Evolutionary conservation across 2,888 invertebrate genomes (phyloP), one percentile per base, ranked within the genome.

Genomic region (Polietes domitor): DNA sequence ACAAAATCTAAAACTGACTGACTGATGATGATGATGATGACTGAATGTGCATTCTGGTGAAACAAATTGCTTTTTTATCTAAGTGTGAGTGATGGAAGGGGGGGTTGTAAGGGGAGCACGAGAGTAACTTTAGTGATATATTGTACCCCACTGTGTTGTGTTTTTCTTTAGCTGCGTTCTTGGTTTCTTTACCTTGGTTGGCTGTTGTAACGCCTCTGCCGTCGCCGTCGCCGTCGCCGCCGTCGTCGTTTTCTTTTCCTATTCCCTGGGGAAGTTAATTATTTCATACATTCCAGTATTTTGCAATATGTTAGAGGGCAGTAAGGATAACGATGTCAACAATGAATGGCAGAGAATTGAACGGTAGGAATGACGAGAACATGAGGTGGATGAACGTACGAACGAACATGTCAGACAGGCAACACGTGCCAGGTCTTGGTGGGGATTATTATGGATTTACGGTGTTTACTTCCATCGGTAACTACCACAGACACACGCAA

Each of bases 261-360:
- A 68, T 43, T 43, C 43, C 68, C n/a, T 68, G 24, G 43, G 43
- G 68, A 24, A 43, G 68, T 68, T 68, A 43, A 68, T 19, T 68
- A 43, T 68, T 68, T 68, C 15, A 41, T 43, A 41, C 37, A 68
- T 43, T 47, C 15, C n/a, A 47, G 47, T 47, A n/a, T 12, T 47
- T 68, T 43, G 21, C 53, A 19, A 50, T 17, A 5, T 50, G 6
- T 47, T 15, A 2, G 47, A 12, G 47, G 50, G 17, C 50, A 2
- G 19, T 50, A 6, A 19, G 50, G 50, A 19, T 17, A 17, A 50
- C 4, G 19, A 15, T 12, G 47, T 10, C 12, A 32, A 17, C 17
- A 17, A 50, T 6, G 19, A 50, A 5, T 12, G 32, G 15, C 50
- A 12, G 4, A 1, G 50, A 50, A 37, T 10, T 21, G 19, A n/a